phyloP scores from a whole-genome alignment of 2,888 invertebrate species.

The Acanthosepion pharaonis region DNA sequence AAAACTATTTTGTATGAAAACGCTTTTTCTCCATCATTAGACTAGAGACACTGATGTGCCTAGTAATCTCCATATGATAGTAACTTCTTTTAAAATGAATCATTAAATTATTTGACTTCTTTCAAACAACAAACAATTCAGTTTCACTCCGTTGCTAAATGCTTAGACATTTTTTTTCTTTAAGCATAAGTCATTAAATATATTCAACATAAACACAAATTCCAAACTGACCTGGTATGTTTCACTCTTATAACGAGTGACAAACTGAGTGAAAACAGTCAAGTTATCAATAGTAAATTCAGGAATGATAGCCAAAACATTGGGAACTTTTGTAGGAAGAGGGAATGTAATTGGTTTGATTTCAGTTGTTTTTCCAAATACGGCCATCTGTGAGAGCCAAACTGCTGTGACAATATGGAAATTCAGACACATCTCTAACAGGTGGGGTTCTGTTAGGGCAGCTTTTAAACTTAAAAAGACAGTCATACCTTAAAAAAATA shows the following conservation, averaged over 20 bases:
- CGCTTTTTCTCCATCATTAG: too few relatives aligned
- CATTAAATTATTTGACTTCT: too few relatives aligned
- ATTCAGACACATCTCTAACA: slow-evolving; percentile 82
- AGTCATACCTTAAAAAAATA: slow-evolving; percentile 64
- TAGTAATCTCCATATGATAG: too few relatives aligned
- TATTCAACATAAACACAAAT: neutral
- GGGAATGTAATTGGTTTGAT: slow-evolving; percentile 71
- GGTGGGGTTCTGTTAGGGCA: slow-evolving; percentile 84
- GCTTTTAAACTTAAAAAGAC: slow-evolving; percentile 75
- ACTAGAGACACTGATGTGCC: too few relatives aligned
- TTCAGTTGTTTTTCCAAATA: slow-evolving; percentile 67
- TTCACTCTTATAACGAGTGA: slow-evolving; percentile 71
- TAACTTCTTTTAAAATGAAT: too few relatives aligned
- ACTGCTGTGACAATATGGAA: slow-evolving; percentile 87
- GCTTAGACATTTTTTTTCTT: too few relatives aligned
- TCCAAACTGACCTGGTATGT: slow-evolving; percentile 67
- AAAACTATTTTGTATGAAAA: too few relatives aligned
- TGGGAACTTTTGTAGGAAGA: slow-evolving; percentile 65
- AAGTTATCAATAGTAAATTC: slow-evolving; percentile 93
- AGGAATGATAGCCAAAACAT: slow-evolving; percentile 81
- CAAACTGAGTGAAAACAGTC: slow-evolving; percentile 85
- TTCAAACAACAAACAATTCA: too few relatives aligned
- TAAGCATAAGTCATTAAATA: neutral
- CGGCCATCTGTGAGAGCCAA: slow-evolving; percentile 89
- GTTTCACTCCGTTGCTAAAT: too few relatives aligned